Conservation (phyloP, 1,140 invertebrate genomes). For the Brachionus paranguensis region DNA sequence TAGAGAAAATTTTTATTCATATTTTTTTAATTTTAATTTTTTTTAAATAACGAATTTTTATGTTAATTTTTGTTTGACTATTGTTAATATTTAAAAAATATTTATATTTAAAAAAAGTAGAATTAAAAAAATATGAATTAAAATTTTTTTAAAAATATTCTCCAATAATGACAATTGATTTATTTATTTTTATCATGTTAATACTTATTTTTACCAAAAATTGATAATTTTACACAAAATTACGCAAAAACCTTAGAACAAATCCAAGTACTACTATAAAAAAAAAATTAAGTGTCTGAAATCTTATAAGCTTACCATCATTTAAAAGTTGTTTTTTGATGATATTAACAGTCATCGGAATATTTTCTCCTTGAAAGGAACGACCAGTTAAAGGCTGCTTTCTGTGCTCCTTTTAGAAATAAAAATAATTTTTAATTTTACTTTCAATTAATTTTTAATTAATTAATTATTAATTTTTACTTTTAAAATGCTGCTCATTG, state of each 20-base stretch:
- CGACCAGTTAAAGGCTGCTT: conserved; percentile 63
- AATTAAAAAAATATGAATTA: no score
- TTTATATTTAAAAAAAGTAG: no score
- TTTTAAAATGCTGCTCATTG: conserved; percentile 39
- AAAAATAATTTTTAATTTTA: not conserved
- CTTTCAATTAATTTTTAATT: no score
- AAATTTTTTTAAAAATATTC: no score
- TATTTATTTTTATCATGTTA: no score
- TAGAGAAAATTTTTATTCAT: no score
- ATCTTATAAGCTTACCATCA: not conserved
- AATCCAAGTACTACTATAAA: no score
- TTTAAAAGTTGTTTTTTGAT: conserved; percentile 49
- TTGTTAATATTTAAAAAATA: no score
- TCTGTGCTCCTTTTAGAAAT: conserved; percentile 51
- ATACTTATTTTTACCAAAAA: not conserved
- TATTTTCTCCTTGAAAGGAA: conserved; percentile 59
- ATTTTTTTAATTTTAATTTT: no score
- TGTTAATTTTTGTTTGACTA: no score
- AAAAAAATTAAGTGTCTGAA: not conserved
- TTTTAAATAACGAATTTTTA: no score
- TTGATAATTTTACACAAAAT: not conserved
- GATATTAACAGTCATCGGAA: conserved; percentile 63
- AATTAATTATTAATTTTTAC: conserved; percentile 39
- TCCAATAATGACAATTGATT: no score
- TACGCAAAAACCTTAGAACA: not conserved